A percentile compares a stretch with the other conserved stretches of the same genome.
Evolutionary conservation across 2,797 vertebrate species (phyloP).

Genomic region (Adelosebastes latens): DNA sequence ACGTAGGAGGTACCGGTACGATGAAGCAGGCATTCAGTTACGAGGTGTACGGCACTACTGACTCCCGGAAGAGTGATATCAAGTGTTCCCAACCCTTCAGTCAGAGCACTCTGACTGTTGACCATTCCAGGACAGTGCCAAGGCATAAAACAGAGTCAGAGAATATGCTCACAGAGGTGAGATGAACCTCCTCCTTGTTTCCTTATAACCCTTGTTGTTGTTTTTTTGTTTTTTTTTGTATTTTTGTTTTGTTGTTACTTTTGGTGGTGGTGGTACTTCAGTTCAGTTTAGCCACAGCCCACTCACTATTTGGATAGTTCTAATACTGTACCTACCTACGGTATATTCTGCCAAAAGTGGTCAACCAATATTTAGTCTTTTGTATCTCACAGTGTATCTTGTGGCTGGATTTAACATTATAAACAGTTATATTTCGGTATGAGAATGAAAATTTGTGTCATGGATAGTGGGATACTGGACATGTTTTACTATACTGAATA

Average conservation of each 20-base stretch:
- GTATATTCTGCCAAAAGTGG: not conserved
- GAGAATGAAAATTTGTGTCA: not conserved
- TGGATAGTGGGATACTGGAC: not conserved
- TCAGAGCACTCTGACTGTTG: constrained; percentile 72
- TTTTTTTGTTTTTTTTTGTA: not conserved
- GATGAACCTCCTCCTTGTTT: constrained; percentile 7
- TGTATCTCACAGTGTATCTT: not conserved
- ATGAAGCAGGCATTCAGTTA: constrained; percentile 79
- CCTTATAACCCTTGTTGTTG: not conserved
- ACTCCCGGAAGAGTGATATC: constrained; percentile 78
- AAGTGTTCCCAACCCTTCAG: constrained; percentile 65
- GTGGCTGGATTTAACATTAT: not conserved
- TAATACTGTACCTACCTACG: not conserved
- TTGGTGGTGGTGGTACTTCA: not conserved
- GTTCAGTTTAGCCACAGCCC: not conserved
- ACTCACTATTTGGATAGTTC: not conserved
- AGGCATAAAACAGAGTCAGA: constrained; percentile 56
- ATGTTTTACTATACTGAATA: not conserved
- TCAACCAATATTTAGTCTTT: not conserved
- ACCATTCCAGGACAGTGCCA: constrained; percentile 69
- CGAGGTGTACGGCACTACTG: constrained; percentile 80
- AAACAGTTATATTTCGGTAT: not conserved
- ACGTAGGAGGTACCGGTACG: constrained; percentile 73
- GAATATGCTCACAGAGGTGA: constrained; percentile 76
- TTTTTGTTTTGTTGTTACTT: not conserved